Base-by-base conservation (phyloP, 2,113 vertebrate genomes). In the Peromyscus californicus region DNA sequence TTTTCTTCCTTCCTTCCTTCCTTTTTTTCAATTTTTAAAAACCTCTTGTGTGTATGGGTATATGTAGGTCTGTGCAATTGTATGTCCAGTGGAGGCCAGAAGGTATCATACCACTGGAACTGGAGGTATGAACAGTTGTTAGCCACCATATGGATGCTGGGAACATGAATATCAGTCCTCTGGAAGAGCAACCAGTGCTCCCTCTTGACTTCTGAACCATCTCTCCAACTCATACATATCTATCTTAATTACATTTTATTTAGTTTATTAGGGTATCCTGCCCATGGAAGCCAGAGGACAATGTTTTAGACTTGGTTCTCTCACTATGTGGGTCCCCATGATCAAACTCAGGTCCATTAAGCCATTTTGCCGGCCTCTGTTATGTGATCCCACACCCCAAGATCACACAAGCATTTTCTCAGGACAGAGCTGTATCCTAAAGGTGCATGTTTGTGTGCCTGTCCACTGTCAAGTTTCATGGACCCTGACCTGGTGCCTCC, bases 341-440 rank as follows among this genome's bases (percentile, higher is more conserved):
- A 88, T 72, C 67, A 54, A 57, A 57, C 12, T 54, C 79, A 11
- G 79, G 31, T 78, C 51, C 51, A 21, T 19, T 72, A 67, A 88
- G 12, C 24, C 36, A 57, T 57, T 54, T 72, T n/a, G 45, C 48
- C 4, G 7, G 12, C 22, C 67, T 33, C 45, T 48, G 72, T 75
- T 75, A 59, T 8, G 54, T 59, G 72, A 72, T 59, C 13, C 63
- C 15, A 84, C 2, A 16, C 24, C 36, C 21, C 70, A 59, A 88
- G 78, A 87, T 89, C 67, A 69, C n/a, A 72, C 24, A 83, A 89
- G 84, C 79, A 90, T 89, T 92, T 90, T 79, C 90, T 65, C 21
- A 86, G 2, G 17, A 29, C 69, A 57, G 48, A 88, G 22, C 65
- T 85, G 59, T 65, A 42, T n/a, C 36, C n/a, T 69, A 83, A 63